Evolutionary conservation across 2,888 invertebrate genomes (phyloP).

Genomic region (Watsonalla cultraria): DNA sequence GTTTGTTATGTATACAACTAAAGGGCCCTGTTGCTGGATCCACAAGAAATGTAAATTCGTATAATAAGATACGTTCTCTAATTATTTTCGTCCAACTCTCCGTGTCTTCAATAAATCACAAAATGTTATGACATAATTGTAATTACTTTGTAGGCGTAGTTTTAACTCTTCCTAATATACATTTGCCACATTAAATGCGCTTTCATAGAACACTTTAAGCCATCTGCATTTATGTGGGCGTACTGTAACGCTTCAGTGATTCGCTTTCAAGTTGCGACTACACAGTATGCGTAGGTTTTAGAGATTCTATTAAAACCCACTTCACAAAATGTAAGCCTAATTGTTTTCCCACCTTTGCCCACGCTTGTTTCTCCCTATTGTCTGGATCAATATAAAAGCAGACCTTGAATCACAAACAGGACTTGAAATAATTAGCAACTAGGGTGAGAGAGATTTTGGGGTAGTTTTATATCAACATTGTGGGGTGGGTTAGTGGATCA

Average conservation of each 20-base stretch:
- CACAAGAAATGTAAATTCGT: too few species aligned
- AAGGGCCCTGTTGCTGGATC: too few species aligned
- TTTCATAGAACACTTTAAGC: background rate
- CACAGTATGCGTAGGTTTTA: background rate
- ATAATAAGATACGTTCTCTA: too few species aligned
- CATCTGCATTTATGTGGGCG: background rate
- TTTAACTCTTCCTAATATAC: background rate
- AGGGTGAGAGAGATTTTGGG: slow-evolving; percentile 19
- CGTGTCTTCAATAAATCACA: too few species aligned
- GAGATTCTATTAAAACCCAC: background rate
- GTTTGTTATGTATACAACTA: too few species aligned
- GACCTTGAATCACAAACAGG: slow-evolving; percentile 63
- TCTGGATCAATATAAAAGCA: slow-evolving; percentile 46
- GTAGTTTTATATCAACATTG: too few species aligned
- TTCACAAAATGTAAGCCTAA: background rate
- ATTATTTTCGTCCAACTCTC: too few species aligned
- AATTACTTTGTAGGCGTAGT: background rate
- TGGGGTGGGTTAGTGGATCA: too few species aligned
- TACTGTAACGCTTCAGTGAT: background rate
- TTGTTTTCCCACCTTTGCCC: background rate
- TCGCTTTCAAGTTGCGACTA: background rate
- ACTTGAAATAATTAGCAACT: slow-evolving; percentile 48
- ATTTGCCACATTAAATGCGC: background rate
- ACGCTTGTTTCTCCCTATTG: slow-evolving; percentile 25
- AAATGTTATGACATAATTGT: slow-evolving; percentile 1